Percentiles rank a stretch among this genome's conserved stretches.
Conservation (phyloP, 2,797 vertebrate species). For the Takifugu ocellatus region DNA sequence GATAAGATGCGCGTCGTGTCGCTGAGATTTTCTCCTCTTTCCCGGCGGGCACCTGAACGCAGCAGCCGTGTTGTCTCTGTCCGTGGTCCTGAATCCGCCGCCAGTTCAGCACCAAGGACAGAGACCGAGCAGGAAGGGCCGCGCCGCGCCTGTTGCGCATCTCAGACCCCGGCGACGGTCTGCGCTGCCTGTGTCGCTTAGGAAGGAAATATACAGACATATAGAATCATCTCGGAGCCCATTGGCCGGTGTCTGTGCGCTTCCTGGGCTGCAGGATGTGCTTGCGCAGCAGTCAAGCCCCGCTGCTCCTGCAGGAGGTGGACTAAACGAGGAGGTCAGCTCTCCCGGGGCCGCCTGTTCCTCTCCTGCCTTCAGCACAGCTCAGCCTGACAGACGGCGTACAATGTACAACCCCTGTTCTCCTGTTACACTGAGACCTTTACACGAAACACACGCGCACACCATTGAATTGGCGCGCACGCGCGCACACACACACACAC, state of each 20-base stretch:
- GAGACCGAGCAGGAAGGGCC: slow-evolving; percentile 6
- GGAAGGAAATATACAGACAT: slow-evolving; percentile 2
- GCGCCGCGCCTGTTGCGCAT: background rate
- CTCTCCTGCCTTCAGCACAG: slow-evolving; percentile 36
- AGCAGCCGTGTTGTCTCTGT: slow-evolving; percentile 5
- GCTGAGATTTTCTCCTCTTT: slow-evolving; percentile 28
- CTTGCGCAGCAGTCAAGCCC: slow-evolving; percentile 63
- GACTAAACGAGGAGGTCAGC: slow-evolving; percentile 65
- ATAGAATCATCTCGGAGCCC: background rate
- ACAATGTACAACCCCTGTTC: slow-evolving; percentile 61
- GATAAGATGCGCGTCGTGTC: slow-evolving; percentile 38
- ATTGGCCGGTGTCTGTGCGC: slow-evolving; percentile 27
- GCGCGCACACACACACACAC: slow-evolving; percentile 27
- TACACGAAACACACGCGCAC: slow-evolving; percentile 29
- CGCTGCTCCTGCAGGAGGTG: slow-evolving; percentile 61
- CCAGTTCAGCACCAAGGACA: slow-evolving; percentile 58
- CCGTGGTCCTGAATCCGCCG: slow-evolving; percentile 14
- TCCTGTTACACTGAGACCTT: slow-evolving; percentile 66
- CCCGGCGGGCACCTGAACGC: background rate
- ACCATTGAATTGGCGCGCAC: slow-evolving; percentile 7
- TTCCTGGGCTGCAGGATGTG: slow-evolving; percentile 51
- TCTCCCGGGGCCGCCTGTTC: slow-evolving; percentile 57
- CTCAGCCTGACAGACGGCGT: slow-evolving; percentile 49
- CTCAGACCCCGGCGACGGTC: background rate
- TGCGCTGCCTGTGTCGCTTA: background rate